These are phyloP conservation scores for Porites cylindrica DNA, from an alignment of 92 coral and sea anemone species.

Conservation along the genomic window DNA sequence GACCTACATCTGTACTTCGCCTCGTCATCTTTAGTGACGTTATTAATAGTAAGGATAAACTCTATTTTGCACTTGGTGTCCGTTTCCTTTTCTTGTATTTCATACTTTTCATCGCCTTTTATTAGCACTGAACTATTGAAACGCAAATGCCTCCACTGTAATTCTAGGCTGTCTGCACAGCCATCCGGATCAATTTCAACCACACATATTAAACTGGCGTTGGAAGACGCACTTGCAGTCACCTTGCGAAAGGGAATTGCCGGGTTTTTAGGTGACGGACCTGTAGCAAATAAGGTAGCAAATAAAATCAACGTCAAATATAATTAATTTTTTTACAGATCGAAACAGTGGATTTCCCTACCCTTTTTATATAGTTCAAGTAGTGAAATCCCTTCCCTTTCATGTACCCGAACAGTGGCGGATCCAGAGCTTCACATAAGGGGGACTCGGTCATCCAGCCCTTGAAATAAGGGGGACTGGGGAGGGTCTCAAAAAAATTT, in stretches of 20 bases:
- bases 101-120: background rate
- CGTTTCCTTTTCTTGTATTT: background rate
- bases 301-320: too few species aligned
- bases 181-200: background rate
- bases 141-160: background rate
- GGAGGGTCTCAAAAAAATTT: too few species aligned
- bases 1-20: conserved; percentile 14
- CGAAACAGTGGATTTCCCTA: too few species aligned
- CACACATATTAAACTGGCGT: background rate
- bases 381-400: too few species aligned
- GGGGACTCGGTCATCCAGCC: too few species aligned
- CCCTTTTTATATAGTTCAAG: too few species aligned
- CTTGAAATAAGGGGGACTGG: too few species aligned
- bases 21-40: too few species aligned
- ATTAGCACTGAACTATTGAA: background rate
- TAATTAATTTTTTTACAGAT: too few species aligned
- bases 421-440: too few species aligned
- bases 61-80: background rate
- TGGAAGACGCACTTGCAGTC: background rate
- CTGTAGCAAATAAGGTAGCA: background rate
- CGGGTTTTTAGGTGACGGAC: background rate
- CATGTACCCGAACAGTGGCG: too few species aligned
- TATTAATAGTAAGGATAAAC: background rate
- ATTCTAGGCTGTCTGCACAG: background rate
- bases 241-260: background rate